phyloP scores from a whole-genome alignment of 2,797 vertebrate species.

The Sebastes oblongus region DNA sequence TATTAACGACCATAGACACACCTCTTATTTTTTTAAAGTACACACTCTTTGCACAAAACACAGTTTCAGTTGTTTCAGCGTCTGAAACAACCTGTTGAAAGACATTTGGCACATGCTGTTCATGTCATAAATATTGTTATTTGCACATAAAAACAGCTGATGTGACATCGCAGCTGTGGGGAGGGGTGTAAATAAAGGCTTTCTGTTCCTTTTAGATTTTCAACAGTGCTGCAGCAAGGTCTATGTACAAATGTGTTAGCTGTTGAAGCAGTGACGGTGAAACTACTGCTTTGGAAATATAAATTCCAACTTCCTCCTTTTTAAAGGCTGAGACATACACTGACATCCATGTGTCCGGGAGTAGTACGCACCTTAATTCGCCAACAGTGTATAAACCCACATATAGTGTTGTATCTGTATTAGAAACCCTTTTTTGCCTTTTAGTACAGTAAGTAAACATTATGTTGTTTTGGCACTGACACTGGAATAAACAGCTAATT shows the following conservation, averaged over 20 bases:
- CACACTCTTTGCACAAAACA: slow-evolving; percentile 43
- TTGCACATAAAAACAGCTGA: background rate
- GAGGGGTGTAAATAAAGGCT: slow-evolving; percentile 2
- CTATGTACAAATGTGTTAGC: slow-evolving; percentile 23
- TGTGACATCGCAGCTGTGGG: background rate
- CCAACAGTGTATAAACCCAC: slow-evolving; percentile 20
- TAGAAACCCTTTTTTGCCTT: slow-evolving; percentile 17
- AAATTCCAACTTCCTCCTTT: background rate
- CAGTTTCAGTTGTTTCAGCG: slow-evolving; percentile 21
- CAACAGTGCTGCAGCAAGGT: slow-evolving; percentile 14
- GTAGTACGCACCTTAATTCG: slow-evolving; percentile 8
- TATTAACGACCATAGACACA: slow-evolving; percentile 36
- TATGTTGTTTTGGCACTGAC: slow-evolving; percentile 54
- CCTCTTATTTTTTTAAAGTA: slow-evolving; percentile 19
- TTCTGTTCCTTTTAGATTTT: background rate
- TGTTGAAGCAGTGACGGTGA: background rate
- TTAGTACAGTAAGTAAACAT: slow-evolving; percentile 35
- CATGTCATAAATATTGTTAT: slow-evolving; percentile 30
- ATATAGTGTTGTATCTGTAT: slow-evolving; percentile 2
- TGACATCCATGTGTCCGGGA: slow-evolving; percentile 11
- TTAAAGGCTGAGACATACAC: slow-evolving; percentile 17
- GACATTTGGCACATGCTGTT: slow-evolving; percentile 59
- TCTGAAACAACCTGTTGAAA: slow-evolving; percentile 27
- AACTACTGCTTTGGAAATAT: slow-evolving; percentile 17
- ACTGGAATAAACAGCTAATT: slow-evolving; percentile 37